Evolutionary conservation across 2,797 vertebrate genomes (phyloP).

Genomic region (Sebastes taczanowskii): DNA sequence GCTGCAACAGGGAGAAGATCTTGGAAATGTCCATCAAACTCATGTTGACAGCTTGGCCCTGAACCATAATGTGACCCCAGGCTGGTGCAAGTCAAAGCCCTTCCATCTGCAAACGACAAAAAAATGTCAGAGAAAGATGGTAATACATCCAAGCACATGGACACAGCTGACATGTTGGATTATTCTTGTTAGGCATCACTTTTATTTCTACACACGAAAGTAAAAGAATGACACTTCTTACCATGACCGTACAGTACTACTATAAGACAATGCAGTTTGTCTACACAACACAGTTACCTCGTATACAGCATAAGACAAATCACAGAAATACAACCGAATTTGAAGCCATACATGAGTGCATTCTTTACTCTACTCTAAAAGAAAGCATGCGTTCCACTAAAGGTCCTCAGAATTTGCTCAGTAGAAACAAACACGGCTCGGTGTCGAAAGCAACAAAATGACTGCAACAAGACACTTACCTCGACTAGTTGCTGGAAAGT

Average conservation of each 20-base stretch:
- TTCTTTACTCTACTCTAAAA: background rate
- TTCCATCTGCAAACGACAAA: slow-evolving; percentile 69
- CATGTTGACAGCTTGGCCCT: slow-evolving; percentile 79
- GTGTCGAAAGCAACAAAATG: background rate
- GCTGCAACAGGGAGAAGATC: slow-evolving; percentile 94
- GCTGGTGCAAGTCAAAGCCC: slow-evolving; percentile 46
- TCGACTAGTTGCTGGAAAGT: background rate
- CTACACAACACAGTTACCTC: background rate
- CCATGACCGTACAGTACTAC: background rate
- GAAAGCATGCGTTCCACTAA: background rate
- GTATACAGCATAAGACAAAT: background rate
- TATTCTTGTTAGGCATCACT: background rate
- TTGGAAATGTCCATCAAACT: slow-evolving; percentile 95
- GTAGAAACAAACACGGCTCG: background rate
- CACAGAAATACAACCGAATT: background rate
- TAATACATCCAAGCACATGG: background rate
- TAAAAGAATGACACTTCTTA: background rate
- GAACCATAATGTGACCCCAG: slow-evolving; percentile 68
- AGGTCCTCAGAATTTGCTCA: background rate
- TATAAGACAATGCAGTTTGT: background rate
- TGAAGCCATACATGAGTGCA: background rate
- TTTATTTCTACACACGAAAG: background rate
- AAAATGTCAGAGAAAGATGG: slow-evolving; percentile 11
- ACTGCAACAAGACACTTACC: slow-evolving; percentile 54
- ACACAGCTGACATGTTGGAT: background rate